Conservation (phyloP, 2,113 vertebrate species). For the Macrotus californicus region DNA sequence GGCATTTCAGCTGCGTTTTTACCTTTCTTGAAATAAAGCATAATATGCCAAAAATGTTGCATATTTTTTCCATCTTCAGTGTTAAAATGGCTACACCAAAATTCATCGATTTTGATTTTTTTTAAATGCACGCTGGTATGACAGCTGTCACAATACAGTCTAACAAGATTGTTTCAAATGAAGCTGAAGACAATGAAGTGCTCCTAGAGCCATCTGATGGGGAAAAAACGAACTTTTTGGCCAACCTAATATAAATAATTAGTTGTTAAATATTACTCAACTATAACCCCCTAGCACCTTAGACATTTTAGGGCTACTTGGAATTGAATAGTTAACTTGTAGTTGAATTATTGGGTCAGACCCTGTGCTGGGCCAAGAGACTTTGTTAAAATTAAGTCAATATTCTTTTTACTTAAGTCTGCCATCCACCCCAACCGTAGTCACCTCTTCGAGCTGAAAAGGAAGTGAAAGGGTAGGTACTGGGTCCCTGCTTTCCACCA, state of each 20-base stretch:
- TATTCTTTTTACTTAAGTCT: background rate
- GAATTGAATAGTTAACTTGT: background rate
- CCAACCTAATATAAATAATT: background rate
- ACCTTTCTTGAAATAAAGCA: too few species aligned
- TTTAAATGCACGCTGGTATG: too few species aligned
- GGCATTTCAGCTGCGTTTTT: too few species aligned
- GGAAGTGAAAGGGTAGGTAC: background rate
- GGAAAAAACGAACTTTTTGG: too few species aligned
- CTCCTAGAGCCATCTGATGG: too few species aligned
- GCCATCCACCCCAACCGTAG: background rate
- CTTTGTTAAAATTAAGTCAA: background rate
- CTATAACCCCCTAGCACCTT: background rate
- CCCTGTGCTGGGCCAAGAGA: background rate
- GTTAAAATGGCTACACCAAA: too few species aligned
- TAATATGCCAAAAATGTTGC: too few species aligned
- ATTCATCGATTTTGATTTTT: too few species aligned
- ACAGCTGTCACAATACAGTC: too few species aligned
- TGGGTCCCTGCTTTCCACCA: background rate
- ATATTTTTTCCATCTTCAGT: too few species aligned
- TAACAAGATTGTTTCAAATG: too few species aligned
- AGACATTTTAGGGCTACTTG: background rate
- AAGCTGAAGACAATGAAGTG: too few species aligned
- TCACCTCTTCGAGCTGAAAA: background rate
- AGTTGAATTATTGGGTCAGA: background rate
- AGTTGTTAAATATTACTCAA: constrained; percentile 1